Percentiles rank a stretch among this genome's conserved stretches.
Evolutionary conservation across 1,140 invertebrate genomes (phyloP).

Genomic region (Drosophila subpulchrella): DNA sequence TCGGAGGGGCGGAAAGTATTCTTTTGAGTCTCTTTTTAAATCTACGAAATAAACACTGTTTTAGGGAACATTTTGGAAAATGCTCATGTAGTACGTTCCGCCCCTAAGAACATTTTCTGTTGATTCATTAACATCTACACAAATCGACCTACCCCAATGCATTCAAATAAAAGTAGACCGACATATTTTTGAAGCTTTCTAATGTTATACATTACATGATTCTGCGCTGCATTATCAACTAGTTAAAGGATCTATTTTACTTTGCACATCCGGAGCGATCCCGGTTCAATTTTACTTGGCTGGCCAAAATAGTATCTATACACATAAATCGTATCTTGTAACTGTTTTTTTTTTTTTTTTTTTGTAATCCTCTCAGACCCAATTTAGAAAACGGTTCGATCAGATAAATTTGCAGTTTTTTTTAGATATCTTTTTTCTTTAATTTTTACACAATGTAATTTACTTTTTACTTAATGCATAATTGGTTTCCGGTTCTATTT

Average conservation of each 20-base stretch:
- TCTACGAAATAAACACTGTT: too few relatives aligned
- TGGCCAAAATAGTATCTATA: slow-evolving; percentile 25
- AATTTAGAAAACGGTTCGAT: slow-evolving; percentile 10
- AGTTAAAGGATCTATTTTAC: slow-evolving; percentile 32
- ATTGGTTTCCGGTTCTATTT: slow-evolving; percentile 10
- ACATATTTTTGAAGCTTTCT: slow-evolving; percentile 4
- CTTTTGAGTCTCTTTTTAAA: neutral
- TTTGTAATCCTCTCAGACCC: neutral
- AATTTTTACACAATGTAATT: slow-evolving; percentile 59
- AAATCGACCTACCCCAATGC: slow-evolving; percentile 1
- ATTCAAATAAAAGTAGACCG: neutral
- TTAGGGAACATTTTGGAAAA: neutral
- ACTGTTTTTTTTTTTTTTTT: neutral
- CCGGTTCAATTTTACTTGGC: slow-evolving; percentile 3
- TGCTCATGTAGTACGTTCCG: neutral
- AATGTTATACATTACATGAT: slow-evolving; percentile 38
- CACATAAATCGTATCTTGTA: slow-evolving; percentile 14
- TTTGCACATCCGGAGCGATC: slow-evolving; percentile 24
- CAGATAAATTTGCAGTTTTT: slow-evolving; percentile 4
- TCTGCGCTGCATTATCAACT: slow-evolving; percentile 25
- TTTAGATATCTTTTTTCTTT: slow-evolving; percentile 19
- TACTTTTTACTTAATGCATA: slow-evolving; percentile 64
- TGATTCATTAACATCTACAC: slow-evolving; percentile 10
- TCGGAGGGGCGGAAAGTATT: slow-evolving; percentile 3
- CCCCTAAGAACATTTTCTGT: neutral